phyloP scores from a whole-genome alignment of 64 coral and sea anemone genomes.

The Porites lutea region DNA sequence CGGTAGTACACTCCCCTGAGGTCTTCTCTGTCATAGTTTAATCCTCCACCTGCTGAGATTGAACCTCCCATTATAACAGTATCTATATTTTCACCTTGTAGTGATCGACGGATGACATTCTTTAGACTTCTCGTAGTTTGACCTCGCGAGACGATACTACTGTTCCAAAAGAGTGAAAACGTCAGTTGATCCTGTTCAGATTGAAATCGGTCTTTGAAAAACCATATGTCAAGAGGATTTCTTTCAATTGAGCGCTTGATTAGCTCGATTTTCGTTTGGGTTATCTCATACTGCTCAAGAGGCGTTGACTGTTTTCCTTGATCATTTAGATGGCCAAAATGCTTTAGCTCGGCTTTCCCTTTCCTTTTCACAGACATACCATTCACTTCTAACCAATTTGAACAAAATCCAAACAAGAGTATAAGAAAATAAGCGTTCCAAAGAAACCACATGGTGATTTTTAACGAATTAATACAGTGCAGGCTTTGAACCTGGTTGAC shows the following conservation, averaged over 20 bases:
- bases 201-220: slow-evolving; percentile 13
- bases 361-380: not conserved
- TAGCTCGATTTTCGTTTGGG: not conserved
- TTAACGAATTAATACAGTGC: too few relatives aligned
- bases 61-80: slow-evolving; percentile 17
- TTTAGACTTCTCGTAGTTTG: slow-evolving; percentile 1
- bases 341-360: not conserved
- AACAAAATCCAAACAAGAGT: too few relatives aligned
- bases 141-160: not conserved
- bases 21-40: not conserved
- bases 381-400: too few relatives aligned
- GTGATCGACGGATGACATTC: slow-evolving; percentile 3
- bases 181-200: not conserved
- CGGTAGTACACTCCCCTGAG: slow-evolving; percentile 26
- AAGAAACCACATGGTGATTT: too few relatives aligned
- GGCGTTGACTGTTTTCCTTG: not conserved
- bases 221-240: not conserved
- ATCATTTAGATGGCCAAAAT: not conserved
- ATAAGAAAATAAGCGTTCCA: too few relatives aligned
- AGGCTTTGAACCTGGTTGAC: too few relatives aligned
- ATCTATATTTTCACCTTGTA: not conserved
- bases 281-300: not conserved
- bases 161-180: not conserved
- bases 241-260: not conserved
- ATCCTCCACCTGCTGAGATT: slow-evolving; percentile 43